Evolutionary conservation across 2,113 vertebrate genomes (phyloP), one percentile per base, ranked within the genome.

Genomic region (Asarcornis scutulata): DNA sequence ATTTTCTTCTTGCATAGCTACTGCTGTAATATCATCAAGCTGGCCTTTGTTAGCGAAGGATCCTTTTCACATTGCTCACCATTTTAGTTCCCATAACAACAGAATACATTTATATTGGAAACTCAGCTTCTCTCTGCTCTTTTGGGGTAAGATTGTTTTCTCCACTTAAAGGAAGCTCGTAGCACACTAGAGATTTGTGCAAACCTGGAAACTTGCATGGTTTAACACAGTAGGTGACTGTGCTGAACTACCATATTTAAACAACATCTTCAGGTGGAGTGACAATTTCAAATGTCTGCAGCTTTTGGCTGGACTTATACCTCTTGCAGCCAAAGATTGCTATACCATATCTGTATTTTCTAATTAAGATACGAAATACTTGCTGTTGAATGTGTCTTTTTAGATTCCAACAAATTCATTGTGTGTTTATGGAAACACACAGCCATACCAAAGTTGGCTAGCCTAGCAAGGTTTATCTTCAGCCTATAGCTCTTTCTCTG

Each of bases 401-500:
- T 95, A 64, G 87, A 96, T 71, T 83, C 92, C 94, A 96, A 63
- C 94, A 86, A 96, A 97, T 97, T 96, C 77, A 92, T 95, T 95
- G 59, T 87, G 48, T 29, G 64, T 95, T 96, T 97, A 86, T 87
- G 96, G 96, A 97, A 97, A 95, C 88, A 95, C 94, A 93, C 27
- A 94, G 95, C 84, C 40, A 52, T 95, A 95, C 96, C 91, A 79
- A 97, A 98, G 96, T 96, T 98, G 95, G 97, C 94, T 82, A 96
- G 94, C 95, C 97, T 95, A 94, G 97, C 93, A 86, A 95, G 98
- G 97, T 98, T 98, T 98, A 98, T 98, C 97, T 98, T 94, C 94
- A 97, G 97, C 95, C 92, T 97, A 97, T 98, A 98, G 98, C 98
- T 97, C 98, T 97, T 98, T 98, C 94, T 91, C 96, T 97, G 97